Evolutionary conservation across 2,113 vertebrate species (phyloP), one percentile per base, ranked within the genome.

Genomic region (Pelecanoides urinatrix): DNA sequence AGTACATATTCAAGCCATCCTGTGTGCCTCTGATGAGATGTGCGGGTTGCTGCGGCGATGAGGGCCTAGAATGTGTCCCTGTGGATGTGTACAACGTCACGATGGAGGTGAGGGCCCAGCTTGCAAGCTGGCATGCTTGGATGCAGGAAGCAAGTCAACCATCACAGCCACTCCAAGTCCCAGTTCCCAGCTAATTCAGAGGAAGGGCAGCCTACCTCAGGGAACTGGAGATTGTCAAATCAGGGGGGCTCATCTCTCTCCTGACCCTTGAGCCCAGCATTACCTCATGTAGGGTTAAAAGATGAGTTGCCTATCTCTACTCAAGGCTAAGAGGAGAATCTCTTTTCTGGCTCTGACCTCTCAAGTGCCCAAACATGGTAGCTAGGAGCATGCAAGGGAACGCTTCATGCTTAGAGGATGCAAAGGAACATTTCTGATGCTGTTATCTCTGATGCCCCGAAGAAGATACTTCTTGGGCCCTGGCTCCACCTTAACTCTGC

Each of bases 1-100:
- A 99, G 94, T 99, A 99, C 97, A 99, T 99, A 98, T 99, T 99
- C 98, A 99, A 99, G 97, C 99, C 99, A 1, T 99, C 99, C 96
- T 99, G 99, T 30, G 99, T 99, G 91, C 99, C 99, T 92, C 97
- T 99, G 91, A 98, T 98, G 97, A 98, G 99, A 92, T 99, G 99
- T 32, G 99, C 98, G 1, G 99, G 99, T 92, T 99, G 99, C 98
- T 99, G 99, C 97, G 99, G 98, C 0, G 99, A 99, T 6, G 99
- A 99, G 97, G 98, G 98, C 62, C 95, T 99, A 92, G 99, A 99
- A 97, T 99, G 99, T 55, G 98, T 98, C 68, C 99, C 99, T 75
- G 98, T 98, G 2, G 97, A 98, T 84, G 98, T 97, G 92, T 98
- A 98, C 97, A 99, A 99, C 91, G 88, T 99, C 94, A 99, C 99